Evolutionary conservation across 2,797 vertebrate species (phyloP), one percentile per base, ranked within the genome.

Genomic region (Sebastes dallii): DNA sequence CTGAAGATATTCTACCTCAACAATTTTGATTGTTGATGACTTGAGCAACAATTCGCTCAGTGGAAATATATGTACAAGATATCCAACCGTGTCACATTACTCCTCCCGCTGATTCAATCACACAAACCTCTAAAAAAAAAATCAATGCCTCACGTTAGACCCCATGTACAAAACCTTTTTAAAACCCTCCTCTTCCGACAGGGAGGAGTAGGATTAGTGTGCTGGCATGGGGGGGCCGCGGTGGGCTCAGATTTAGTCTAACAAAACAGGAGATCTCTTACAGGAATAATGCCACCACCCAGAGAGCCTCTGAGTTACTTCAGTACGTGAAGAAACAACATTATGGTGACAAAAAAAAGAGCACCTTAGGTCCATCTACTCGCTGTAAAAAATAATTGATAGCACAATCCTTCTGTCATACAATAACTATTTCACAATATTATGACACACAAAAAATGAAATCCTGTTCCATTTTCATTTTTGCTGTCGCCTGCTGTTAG

Each of bases 31-130:
- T 80, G 80, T 61, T 70, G 29, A 85, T 66, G 66, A 80, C 81
- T 84, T 54, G 16, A 75, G 69, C 72, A 80, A 82, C 78, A 82
- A 82, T 78, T 86, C 27, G 34, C 64, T 88, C 77, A 50, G 73
- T 77, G 73, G 46, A 85, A 89, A 90, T 81, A 85, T 68, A 82
- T 84, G 75, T 82, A 85, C 22, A 72, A 78, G 85, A 78, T 61
- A 72, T 77, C 91, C 90, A 84, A 77, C 86, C n/a, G 67, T 81
- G 85, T 88, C 89, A 91, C 86, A 90, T 91, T 89, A 89, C 88
- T 85, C 77, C 86, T 88, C 92, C 92, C 75, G 94, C 92, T 88
- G 93, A 93, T 88, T 93, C 89, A 93, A 94, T 93, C 88, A 91
- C 90, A 92, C 83, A 90, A 83, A 77, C 72, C 75, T 76, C 75